phyloP scores from a whole-genome alignment of 2,797 vertebrate species.

The Rhinophrynus dorsalis region DNA sequence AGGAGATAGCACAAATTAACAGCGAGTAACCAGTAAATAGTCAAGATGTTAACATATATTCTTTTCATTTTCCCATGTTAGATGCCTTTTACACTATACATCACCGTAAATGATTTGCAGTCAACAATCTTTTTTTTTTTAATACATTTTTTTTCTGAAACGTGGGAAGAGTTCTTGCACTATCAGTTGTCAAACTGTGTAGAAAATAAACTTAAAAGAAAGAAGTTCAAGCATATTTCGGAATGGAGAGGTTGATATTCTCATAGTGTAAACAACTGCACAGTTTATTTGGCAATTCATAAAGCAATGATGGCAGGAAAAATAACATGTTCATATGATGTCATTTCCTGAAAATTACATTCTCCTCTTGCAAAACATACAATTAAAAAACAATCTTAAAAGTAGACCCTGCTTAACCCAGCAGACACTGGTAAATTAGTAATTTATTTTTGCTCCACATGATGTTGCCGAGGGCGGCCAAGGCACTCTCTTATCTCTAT shows the following conservation, averaged over 20 bases:
- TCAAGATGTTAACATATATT: too few species aligned
- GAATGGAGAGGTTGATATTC: not conserved
- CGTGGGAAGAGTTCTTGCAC: not conserved
- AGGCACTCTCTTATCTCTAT: constrained; percentile 16
- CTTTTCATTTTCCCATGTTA: too few species aligned
- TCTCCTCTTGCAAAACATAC: not conserved
- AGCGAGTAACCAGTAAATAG: too few species aligned
- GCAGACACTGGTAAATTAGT: constrained; percentile 9
- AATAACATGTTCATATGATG: constrained; percentile 32
- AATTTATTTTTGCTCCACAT: constrained; percentile 30
- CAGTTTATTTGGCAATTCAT: constrained; percentile 22
- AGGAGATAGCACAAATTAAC: too few species aligned
- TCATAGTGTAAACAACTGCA: constrained; percentile 6
- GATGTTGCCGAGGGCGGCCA: constrained; percentile 6
- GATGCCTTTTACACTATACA: too few species aligned
- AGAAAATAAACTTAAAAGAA: not conserved
- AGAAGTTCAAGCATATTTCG: not conserved
- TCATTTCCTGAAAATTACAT: constrained; percentile 20
- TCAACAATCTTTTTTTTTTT: too few species aligned
- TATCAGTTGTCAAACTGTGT: not conserved
- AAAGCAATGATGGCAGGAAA: constrained; percentile 14
- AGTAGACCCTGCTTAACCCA: constrained; percentile 8
- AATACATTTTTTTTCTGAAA: not conserved
- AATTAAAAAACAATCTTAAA: constrained; percentile 29
- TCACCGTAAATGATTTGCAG: too few species aligned